Conservation (phyloP, 2,113 vertebrate genomes). For the Sinocyclocheilus rhinocerous region DNA sequence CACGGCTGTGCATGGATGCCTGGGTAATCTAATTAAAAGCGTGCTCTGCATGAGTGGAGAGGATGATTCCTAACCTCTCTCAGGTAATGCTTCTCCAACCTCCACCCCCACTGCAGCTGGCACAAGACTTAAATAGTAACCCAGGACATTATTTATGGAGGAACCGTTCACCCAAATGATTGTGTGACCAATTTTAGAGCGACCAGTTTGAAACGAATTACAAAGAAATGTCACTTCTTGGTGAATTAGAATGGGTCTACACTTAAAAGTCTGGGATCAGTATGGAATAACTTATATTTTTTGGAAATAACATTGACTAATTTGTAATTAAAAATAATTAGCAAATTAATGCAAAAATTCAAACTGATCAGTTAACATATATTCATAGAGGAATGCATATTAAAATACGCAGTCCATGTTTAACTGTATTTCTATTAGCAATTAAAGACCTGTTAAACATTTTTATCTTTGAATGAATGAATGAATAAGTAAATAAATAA, state of each 20-base stretch:
- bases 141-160: conserved; percentile 15
- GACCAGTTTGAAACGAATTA: background rate
- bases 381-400: background rate
- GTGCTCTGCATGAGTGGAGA: conserved; percentile 46
- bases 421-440: background rate
- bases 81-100: conserved; percentile 36
- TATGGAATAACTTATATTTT: too few species aligned
- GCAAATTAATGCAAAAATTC: background rate
- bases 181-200: background rate
- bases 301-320: too few species aligned
- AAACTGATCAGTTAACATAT: background rate
- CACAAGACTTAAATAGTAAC: conserved; percentile 27
- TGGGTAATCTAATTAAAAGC: conserved; percentile 49
- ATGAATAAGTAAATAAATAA: too few species aligned
- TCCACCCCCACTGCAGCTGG: conserved; percentile 27
- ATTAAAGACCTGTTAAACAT: background rate
- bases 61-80: conserved; percentile 44
- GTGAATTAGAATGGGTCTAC: background rate
- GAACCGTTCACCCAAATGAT: too few species aligned
- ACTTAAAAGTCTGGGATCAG: background rate
- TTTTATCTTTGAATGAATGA: too few species aligned
- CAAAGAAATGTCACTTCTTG: background rate
- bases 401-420: background rate
- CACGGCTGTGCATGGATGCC: conserved; percentile 46
- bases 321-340: background rate